Percentiles rank a stretch among this genome's conserved stretches.
phyloP scores from a whole-genome alignment of 2,113 vertebrate species.

The Talpa occidentalis region DNA sequence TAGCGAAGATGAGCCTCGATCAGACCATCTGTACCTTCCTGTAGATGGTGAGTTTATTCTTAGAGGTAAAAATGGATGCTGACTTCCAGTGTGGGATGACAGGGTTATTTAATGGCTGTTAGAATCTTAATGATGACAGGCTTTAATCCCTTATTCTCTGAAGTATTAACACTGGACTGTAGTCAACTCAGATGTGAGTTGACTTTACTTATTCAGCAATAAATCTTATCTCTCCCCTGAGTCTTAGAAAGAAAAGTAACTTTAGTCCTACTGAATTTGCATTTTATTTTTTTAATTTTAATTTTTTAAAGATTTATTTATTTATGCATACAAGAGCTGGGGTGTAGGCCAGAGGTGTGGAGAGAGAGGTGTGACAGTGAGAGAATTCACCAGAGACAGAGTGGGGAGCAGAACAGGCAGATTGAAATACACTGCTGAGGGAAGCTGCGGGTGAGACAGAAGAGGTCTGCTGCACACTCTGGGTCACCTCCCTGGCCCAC shows the following conservation, averaged over 20 bases:
- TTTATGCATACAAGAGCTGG: no score
- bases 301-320: no score
- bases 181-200: not conserved
- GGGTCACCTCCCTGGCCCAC: no score
- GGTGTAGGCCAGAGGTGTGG: no score
- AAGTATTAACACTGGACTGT: not conserved
- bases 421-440: no score
- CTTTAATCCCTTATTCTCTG: not conserved
- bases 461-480: no score
- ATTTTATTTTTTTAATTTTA: no score
- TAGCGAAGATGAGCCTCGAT: not conserved
- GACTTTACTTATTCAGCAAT: not conserved
- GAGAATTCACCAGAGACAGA: no score
- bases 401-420: no score
- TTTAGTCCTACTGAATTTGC: not conserved
- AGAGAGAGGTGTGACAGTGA: no score
- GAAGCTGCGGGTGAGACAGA: no score
- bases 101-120: not conserved
- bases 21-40: not conserved
- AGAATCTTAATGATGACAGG: constrained; percentile 22
- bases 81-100: not conserved
- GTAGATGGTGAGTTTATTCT: not conserved
- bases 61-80: not conserved
- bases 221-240: not conserved
- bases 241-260: not conserved